Conservation (phyloP, 2,888 invertebrate genomes). For the Ceraclea dissimilis region DNA sequence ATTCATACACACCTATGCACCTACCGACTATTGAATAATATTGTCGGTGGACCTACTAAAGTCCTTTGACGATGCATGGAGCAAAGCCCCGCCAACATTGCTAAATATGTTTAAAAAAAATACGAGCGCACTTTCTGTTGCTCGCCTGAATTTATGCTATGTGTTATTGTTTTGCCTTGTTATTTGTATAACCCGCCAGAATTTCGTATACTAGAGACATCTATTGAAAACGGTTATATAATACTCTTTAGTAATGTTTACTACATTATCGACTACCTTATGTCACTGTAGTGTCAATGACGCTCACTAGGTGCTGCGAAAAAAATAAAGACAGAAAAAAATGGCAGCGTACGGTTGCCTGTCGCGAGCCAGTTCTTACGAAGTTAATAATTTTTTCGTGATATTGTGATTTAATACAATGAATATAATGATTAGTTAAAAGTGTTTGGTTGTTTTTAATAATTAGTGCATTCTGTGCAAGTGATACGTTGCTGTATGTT, state of each 20-base stretch:
- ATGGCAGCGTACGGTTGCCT: constrained; percentile 18
- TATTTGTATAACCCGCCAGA: too few relatives aligned
- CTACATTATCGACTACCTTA: neutral
- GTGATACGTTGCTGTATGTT: constrained; percentile 16
- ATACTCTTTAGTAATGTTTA: neutral
- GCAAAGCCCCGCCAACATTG: too few relatives aligned
- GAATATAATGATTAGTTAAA: neutral
- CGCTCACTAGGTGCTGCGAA: neutral
- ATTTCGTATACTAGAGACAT: neutral
- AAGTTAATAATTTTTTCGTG: constrained; percentile 13
- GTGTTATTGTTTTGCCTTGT: too few relatives aligned
- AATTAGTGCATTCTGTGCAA: constrained; percentile 11
- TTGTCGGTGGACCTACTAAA: too few relatives aligned
- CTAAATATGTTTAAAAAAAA: too few relatives aligned
- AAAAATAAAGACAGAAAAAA: constrained; percentile 16
- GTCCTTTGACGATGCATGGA: too few relatives aligned
- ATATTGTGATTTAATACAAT: neutral
- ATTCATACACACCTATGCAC: too few relatives aligned
- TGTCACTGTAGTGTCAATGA: neutral
- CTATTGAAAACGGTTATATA: neutral
- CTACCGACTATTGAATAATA: too few relatives aligned
- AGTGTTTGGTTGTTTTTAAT: constrained; percentile 7
- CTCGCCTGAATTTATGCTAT: too few relatives aligned
- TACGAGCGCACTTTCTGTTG: too few relatives aligned
- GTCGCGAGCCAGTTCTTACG: constrained; percentile 6